A percentile compares a stretch with the other conserved stretches of the same genome.
Evolutionary conservation across 2,888 invertebrate species (phyloP).

Genomic region (Liposcelis brunnea): DNA sequence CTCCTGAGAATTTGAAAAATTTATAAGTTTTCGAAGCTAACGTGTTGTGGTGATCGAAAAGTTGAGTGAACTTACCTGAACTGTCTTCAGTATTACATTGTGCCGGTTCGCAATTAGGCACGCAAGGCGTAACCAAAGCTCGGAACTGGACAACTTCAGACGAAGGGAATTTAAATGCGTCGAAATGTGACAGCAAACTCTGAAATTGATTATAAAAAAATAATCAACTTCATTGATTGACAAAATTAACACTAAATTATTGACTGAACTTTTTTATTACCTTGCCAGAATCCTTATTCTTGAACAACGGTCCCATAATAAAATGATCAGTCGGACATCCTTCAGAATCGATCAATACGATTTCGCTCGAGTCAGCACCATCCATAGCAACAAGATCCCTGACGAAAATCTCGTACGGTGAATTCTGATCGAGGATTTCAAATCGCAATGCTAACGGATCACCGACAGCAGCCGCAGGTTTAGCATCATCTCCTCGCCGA

Average conservation of each 20-base stretch:
- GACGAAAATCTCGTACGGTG: conserved; percentile 90
- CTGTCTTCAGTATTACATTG: conserved; percentile 73
- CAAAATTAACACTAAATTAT: too few species aligned
- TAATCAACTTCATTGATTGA: conserved; percentile 3
- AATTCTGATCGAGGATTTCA: conserved; percentile 81
- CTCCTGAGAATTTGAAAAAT: conserved; percentile 16
- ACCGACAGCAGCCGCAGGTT: conserved; percentile 79
- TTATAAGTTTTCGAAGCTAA: conserved; percentile 15
- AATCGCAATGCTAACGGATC: conserved; percentile 81
- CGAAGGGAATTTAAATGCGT: conserved; percentile 92
- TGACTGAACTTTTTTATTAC: conserved; percentile 26
- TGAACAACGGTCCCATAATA: conserved; percentile 84
- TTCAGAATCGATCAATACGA: conserved; percentile 74
- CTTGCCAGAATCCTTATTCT: conserved; percentile 62
- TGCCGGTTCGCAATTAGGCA: conserved; percentile 84
- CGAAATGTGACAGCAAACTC: conserved; percentile 77
- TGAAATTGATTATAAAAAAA: conserved; percentile 27
- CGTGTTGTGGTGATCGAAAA: too few species aligned
- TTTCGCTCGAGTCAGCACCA: conserved; percentile 82
- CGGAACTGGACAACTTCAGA: conserved; percentile 90
- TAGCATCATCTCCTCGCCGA: conserved; percentile 63
- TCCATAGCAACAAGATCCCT: conserved; percentile 89
- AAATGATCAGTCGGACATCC: conserved; percentile 89
- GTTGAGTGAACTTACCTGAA: conserved; percentile 62
- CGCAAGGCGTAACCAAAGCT: conserved; percentile 85